These are phyloP conservation scores for Botia almorhae DNA, from an alignment of 2,797 vertebrate species.

Conservation along the genomic window DNA sequence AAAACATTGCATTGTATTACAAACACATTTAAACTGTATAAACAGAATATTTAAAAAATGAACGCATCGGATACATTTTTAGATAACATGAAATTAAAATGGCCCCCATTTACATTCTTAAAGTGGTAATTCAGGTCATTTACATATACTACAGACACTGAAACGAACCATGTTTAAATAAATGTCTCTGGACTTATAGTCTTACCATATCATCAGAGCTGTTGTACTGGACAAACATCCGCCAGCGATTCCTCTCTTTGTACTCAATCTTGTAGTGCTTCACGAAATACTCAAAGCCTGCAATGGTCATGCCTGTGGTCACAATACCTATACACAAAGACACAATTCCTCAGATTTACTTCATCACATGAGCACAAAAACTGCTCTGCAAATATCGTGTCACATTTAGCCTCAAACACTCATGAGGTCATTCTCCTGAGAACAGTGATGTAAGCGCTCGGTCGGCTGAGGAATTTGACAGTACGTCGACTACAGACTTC, in stretches of 20 bases:
- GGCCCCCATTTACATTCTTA: too few species aligned
- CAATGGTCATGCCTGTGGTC: slow-evolving; percentile 73
- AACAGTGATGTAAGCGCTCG: not conserved
- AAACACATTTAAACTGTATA: not conserved
- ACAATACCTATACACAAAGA: slow-evolving; percentile 73
- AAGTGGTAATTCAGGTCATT: too few species aligned
- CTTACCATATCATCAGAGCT: slow-evolving; percentile 80
- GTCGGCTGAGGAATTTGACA: slow-evolving; percentile 24
- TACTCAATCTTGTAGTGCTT: slow-evolving; percentile 80
- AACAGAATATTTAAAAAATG: too few species aligned
- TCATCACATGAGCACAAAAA: not conserved
- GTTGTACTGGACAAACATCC: slow-evolving; percentile 76
- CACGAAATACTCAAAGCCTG: slow-evolving; percentile 77
- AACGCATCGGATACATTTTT: too few species aligned
- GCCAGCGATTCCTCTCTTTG: slow-evolving; percentile 82
- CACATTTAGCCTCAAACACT: not conserved
- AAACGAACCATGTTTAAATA: too few species aligned
- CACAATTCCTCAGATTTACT: not conserved
- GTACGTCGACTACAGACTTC: slow-evolving; percentile 5
- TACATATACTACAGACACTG: too few species aligned
- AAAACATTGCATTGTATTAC: not conserved
- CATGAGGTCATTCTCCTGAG: not conserved
- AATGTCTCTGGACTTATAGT: not conserved
- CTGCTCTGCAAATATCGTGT: not conserved
- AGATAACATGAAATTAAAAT: too few species aligned